Evolutionary conservation across 2,888 invertebrate genomes (phyloP), one percentile per base, ranked within the genome.

Genomic region (Drosophila ustulata): DNA sequence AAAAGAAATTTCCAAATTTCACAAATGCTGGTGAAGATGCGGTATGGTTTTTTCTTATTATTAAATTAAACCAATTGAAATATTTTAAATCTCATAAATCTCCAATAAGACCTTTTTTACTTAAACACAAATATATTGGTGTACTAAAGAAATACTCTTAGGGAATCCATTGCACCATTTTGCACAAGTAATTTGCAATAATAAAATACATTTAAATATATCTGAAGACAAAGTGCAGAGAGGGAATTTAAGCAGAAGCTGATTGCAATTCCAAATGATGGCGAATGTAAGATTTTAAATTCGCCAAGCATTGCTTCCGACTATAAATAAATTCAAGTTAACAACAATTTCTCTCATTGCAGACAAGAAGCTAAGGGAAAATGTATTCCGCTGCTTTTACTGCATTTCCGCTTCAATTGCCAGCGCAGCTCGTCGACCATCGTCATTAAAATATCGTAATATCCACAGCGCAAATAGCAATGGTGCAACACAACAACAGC

Each of bases 381-480:
- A 32, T 4, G n/a, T n/a, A n/a, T 28, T 30, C 5, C 1, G 18
- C 5, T n/a, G 23, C 9, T 25, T 52, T 7, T 4, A 13, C 7
- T 34, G 39, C 37, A 56, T 34, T 64, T 49, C 5, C 26, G 18
- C 32, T 47, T 7, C n/a, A 46, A 32, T 45, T 57, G 6, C 45
- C 26, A 23, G 37, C 26, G 7, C 9, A 8, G 28, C 18, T 32
- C 30, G 4, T 49, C 49, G 30, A 50, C 26, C 30, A 39, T 13
- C 41, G 53, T 28, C 66, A 52, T 77, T 74, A 57, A 71, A 61
- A 50, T 37, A 46, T 66, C 65, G 56, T 65, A 71, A 71, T 45
- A 30, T 13, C 18, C 46, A 25, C 46, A 25, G 7, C 13, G 26
- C 50, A 23, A 49, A 5, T 11, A 13, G 52, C 39, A 52, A 47